phyloP scores from a whole-genome alignment of 2,888 invertebrate species.

The Leptinotarsa peninsularis region DNA sequence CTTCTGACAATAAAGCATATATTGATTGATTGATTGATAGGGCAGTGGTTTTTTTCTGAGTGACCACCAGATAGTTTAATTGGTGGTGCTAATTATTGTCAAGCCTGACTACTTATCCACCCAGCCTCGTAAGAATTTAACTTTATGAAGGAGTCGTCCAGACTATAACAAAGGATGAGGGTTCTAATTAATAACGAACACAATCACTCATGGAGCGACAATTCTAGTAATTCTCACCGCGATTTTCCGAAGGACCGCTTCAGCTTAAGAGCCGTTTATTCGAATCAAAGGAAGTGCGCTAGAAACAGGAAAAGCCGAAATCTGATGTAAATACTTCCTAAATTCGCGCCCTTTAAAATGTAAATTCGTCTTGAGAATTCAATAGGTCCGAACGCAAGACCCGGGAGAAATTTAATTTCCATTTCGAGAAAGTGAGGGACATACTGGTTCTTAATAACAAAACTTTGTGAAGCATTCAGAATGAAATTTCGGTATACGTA shows the following conservation, averaged over 20 bases:
- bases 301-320: conserved; percentile 23
- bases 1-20: too few species aligned
- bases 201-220: conserved; percentile 9
- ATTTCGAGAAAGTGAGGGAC: conserved; percentile 7
- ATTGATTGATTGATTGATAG: too few species aligned
- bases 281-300: conserved; percentile 19
- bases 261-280: neutral
- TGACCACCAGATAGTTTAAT: too few species aligned
- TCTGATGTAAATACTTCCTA: conserved; percentile 32
- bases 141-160: too few species aligned
- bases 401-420: conserved; percentile 8
- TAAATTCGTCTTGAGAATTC: conserved; percentile 35
- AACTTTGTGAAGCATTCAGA: neutral
- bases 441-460: conserved; percentile 3
- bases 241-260: neutral
- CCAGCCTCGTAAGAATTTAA: too few species aligned
- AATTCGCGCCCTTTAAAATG: conserved; percentile 37
- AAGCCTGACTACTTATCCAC: too few species aligned
- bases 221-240: neutral
- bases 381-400: conserved; percentile 32
- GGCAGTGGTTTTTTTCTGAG: too few species aligned
- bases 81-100: too few species aligned
- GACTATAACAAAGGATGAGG: neutral
- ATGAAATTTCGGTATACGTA: neutral
- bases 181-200: conserved; percentile 4